Percentiles rank a stretch among this genome's conserved stretches.
Evolutionary conservation across 2,113 vertebrate genomes (phyloP).

Genomic region (Sander lucioperca): DNA sequence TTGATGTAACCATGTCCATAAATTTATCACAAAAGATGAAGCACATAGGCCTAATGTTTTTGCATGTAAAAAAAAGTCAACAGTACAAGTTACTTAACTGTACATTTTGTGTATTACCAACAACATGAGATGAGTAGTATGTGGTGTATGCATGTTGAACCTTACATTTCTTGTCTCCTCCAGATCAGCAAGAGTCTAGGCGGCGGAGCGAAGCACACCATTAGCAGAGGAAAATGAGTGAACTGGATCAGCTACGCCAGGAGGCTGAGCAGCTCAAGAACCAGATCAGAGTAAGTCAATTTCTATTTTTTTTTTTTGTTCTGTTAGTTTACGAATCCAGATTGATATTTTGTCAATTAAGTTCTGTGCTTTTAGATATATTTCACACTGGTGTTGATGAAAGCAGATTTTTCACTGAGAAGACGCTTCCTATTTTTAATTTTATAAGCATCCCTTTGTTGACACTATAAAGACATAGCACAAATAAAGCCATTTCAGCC

Average conservation of each 20-base stretch:
- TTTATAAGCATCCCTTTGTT: neutral
- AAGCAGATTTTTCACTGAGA: neutral
- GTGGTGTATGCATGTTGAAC: conserved; percentile 21
- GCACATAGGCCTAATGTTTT: neutral
- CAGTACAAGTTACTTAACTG: neutral
- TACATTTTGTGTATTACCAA: neutral
- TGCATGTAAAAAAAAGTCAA: neutral
- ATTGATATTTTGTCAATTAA: neutral
- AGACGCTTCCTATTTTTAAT: neutral
- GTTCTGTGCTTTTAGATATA: neutral
- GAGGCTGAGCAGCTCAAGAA: conserved; percentile 99
- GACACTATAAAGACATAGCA: neutral
- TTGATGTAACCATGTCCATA: neutral
- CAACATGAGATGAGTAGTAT: neutral
- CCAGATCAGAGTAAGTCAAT: conserved; percentile 94
- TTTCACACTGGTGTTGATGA: neutral
- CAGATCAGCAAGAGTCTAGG: conserved; percentile 90
- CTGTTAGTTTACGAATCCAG: neutral
- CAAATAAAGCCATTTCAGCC: neutral
- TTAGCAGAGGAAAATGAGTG: conserved; percentile 96
- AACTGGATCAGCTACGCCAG: conserved; percentile 99
- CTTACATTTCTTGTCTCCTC: conserved; percentile 44
- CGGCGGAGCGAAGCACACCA: conserved; percentile 87
- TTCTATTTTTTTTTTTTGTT: neutral
- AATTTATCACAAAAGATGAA: neutral